These are phyloP conservation scores for Oceanodroma tethys DNA, from an alignment of 2,113 vertebrate species.

Conservation along the genomic window DNA sequence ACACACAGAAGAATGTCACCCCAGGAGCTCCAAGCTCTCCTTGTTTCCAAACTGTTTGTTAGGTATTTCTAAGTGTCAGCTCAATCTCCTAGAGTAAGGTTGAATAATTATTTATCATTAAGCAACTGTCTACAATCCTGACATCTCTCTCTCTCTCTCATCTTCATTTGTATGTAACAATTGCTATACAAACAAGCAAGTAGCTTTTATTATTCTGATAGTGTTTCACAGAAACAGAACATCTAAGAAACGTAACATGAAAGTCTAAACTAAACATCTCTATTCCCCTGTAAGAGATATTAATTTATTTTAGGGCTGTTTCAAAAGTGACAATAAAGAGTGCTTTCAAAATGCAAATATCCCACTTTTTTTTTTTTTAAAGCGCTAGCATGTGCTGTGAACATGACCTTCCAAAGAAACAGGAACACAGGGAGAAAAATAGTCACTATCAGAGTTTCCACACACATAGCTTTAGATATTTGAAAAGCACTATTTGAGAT, in stretches of 20 bases:
- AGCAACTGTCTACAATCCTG: not conserved
- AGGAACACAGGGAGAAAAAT: not conserved
- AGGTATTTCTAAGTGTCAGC: not conserved
- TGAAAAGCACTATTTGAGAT: not conserved
- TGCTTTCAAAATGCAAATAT: not conserved
- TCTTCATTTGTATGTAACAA: not conserved
- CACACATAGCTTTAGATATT: not conserved
- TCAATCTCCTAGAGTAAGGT: not conserved
- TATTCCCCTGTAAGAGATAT: not conserved
- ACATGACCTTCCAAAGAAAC: not conserved
- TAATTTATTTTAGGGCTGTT: not conserved
- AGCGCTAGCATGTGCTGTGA: not conserved
- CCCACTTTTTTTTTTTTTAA: not conserved
- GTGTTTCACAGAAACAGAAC: not conserved
- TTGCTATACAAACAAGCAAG: not conserved
- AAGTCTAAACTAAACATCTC: not conserved
- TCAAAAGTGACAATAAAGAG: not conserved
- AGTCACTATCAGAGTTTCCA: not conserved
- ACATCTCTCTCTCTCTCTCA: not conserved
- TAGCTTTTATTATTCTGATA: not conserved
- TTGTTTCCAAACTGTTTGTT: not conserved
- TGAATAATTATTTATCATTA: slow-evolving; percentile 7
- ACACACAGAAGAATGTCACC: not conserved
- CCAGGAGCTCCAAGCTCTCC: not conserved
- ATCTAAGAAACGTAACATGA: not conserved